Evolutionary conservation across 1,140 invertebrate species (phyloP), one percentile per base, ranked within the genome.

Genomic region (Zaprionus camerounensis): DNA sequence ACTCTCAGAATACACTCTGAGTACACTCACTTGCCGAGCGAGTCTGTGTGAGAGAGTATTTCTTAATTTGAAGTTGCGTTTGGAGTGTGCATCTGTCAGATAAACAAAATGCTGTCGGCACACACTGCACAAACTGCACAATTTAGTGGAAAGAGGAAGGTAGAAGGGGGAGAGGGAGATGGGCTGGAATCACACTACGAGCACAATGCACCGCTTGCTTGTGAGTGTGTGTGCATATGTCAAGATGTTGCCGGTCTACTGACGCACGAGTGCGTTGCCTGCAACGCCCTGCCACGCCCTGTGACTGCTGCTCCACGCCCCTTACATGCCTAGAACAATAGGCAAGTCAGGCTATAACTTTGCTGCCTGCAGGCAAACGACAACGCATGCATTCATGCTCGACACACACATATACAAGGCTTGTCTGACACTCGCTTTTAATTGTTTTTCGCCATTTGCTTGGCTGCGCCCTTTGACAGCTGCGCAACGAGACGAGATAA

Each of bases 401-500:
- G 59, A 61, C 41, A 36, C 34, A 12, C 31, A 53, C 69, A 31
- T 49, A 31, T 26, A 17, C 26, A 31, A 5, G 15, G 5, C 15
- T n/a, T 41, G 41, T 44, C 41, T 44, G 24, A 51, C 55, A 56
- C 69, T 71, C 49, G 51, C 28, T 51, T 49, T 71, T 87, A 84
- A 88, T 88, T 88, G 84, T 88, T 84, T 81, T 71, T 78, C 68
- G 78, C 78, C 74, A 73, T 70, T 78, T 90, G 71, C 71, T 73
- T 79, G 84, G 68, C 78, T 78, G 84, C 58, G 51, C 69, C 84
- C 80, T 81, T 83, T 87, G 68, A 80, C 72, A 62, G 38, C 51
- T 31, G 55, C 55, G 69, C 68, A 67, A 49, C 63, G 59, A 80
- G 62, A 63, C 72, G 53, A 75, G 77, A 82, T 82, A 86, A 87